Evolutionary conservation across 2,888 invertebrate genomes (phyloP).

Genomic region (Spodoptera littoralis): DNA sequence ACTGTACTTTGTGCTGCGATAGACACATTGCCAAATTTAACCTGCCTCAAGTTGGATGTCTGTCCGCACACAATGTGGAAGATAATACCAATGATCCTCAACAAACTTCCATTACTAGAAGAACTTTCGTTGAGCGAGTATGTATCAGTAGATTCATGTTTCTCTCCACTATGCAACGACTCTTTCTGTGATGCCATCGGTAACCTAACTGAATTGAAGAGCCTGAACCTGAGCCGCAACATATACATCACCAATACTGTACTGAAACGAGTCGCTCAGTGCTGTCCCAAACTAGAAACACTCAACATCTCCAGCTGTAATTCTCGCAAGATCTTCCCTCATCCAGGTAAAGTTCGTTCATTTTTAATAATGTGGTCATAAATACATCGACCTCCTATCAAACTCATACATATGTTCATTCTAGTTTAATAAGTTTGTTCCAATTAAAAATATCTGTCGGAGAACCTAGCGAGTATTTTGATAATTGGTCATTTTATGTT

Average conservation of each 20-base stretch:
- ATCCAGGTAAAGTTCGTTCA: conserved; percentile 63
- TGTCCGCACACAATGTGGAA: conserved; percentile 80
- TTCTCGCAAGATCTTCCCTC: conserved; percentile 64
- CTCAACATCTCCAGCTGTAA: conserved; percentile 85
- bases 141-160: conserved; percentile 64
- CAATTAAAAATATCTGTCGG: too few species aligned
- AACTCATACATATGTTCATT: too few species aligned
- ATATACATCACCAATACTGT: conserved; percentile 86
- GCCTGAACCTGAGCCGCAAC: conserved; percentile 81
- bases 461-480: too few species aligned
- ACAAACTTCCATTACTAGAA: conserved; percentile 73
- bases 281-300: conserved; percentile 79
- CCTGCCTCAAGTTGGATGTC: conserved; percentile 75
- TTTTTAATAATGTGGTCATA: too few species aligned
- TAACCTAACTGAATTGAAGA: conserved; percentile 79
- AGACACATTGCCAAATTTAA: conserved; percentile 71
- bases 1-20: conserved; percentile 76
- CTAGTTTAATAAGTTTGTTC: too few species aligned
- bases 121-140: conserved; percentile 82
- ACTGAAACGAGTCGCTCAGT: conserved; percentile 82
- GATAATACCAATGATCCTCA: conserved; percentile 76
- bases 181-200: conserved; percentile 77
- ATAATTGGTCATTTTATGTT: too few species aligned
- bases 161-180: conserved; percentile 66
- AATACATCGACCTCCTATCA: too few species aligned